phyloP scores from a whole-genome alignment of 2,797 vertebrate genomes.

The Chaetophractus vellerosus region DNA sequence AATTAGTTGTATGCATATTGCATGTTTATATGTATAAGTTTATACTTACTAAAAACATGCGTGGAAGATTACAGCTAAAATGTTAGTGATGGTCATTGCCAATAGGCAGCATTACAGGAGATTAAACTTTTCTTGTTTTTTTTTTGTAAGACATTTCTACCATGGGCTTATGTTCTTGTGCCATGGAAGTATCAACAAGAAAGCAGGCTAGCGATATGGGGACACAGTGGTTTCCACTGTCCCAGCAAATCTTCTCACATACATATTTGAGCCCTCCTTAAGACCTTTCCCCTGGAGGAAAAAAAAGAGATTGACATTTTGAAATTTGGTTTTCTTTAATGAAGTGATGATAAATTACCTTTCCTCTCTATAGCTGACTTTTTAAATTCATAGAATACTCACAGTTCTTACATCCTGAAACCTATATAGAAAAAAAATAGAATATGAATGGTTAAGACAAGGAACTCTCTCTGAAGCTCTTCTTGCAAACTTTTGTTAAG shows the following conservation, averaged over 20 bases:
- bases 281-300: background rate
- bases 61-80: background rate
- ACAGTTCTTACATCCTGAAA: conserved; percentile 6
- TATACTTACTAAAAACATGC: background rate
- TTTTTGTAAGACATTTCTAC: background rate
- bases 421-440: background rate
- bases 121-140: background rate
- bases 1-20: background rate
- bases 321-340: conserved; percentile 19
- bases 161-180: background rate
- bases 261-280: background rate
- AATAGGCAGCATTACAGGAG: background rate
- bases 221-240: background rate
- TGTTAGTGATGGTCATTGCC: background rate
- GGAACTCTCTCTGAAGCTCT: background rate
- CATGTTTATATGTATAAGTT: background rate
- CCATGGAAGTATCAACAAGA: background rate
- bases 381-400: background rate
- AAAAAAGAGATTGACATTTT: background rate
- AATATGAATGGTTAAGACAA: background rate
- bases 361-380: conserved; percentile 28
- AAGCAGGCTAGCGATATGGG: background rate
- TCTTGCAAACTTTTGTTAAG: background rate
- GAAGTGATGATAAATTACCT: conserved; percentile 16
- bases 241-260: background rate